These are phyloP conservation scores for Hippocampus kuda DNA, from an alignment of 2,797 vertebrate species.

Conservation along the genomic window DNA sequence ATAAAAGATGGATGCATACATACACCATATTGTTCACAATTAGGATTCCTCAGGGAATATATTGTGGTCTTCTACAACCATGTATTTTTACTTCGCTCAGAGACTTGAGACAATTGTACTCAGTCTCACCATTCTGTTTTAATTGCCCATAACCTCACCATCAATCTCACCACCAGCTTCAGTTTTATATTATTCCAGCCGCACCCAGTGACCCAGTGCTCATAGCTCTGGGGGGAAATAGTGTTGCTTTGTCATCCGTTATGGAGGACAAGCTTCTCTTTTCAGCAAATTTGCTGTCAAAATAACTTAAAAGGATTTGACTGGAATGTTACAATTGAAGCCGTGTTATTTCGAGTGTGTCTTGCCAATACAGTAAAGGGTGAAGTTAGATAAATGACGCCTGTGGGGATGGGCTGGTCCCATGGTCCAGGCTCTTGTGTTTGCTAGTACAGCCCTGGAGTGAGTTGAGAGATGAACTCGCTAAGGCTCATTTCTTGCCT, in stretches of 20 bases:
- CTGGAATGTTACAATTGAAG: conserved; percentile 36
- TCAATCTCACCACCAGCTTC: conserved; percentile 30
- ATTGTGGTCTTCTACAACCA: background rate
- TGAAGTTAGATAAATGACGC: conserved; percentile 28
- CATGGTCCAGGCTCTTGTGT: conserved; percentile 7
- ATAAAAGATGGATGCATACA: background rate
- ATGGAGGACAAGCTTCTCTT: conserved; percentile 24
- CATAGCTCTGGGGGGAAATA: conserved; percentile 22
- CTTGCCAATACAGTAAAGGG: conserved; percentile 22
- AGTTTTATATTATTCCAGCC: conserved; percentile 57
- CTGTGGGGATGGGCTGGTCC: conserved; percentile 5
- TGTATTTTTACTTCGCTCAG: background rate
- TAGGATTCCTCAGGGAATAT: background rate
- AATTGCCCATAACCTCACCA: conserved; percentile 47
- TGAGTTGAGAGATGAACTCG: conserved; percentile 8
- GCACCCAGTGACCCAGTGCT: conserved; percentile 53
- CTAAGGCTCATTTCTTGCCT: conserved; percentile 20
- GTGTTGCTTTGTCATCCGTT: conserved; percentile 28
- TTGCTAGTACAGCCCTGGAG: conserved; percentile 13
- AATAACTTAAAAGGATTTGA: conserved; percentile 46
- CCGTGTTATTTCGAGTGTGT: conserved; percentile 48
- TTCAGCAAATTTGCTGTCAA: conserved; percentile 50
- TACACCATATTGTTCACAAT: background rate
- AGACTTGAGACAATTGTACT: conserved; percentile 32
- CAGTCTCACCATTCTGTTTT: conserved; percentile 26